Percentiles rank a stretch among this genome's conserved stretches.
Conservation (phyloP, 2,113 vertebrate genomes). For the Cyprinodon variegatus region DNA sequence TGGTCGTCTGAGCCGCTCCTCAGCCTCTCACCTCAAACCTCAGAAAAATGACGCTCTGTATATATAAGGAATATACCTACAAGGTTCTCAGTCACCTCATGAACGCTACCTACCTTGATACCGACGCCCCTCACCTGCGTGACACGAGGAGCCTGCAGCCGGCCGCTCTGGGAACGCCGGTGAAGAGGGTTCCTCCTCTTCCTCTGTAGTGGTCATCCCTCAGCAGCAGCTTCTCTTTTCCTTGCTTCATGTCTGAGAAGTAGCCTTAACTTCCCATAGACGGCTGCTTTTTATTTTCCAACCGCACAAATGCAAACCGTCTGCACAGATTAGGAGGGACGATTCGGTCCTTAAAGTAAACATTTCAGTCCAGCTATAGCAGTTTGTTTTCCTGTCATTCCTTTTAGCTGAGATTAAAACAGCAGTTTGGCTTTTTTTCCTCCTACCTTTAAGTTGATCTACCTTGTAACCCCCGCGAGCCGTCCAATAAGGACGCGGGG, state of each 20-base stretch:
- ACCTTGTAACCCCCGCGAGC: conserved; percentile 46
- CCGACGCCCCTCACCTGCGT: conserved; percentile 28
- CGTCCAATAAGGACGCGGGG: conserved; percentile 44
- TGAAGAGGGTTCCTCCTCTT: neutral
- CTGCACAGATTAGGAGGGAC: neutral
- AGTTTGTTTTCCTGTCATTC: neutral
- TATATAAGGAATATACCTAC: conserved; percentile 57
- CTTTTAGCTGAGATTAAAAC: neutral
- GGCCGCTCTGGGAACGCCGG: neutral
- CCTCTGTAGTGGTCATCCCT: conserved; percentile 26
- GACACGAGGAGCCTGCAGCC: conserved; percentile 23
- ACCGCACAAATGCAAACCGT: neutral
- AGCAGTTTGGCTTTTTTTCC: neutral
- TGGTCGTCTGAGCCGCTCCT: conserved; percentile 69
- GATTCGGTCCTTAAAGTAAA: neutral
- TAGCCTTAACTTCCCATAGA: conserved; percentile 56
- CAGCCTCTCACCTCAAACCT: conserved; percentile 69
- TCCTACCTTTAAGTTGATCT: conserved; percentile 35
- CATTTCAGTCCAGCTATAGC: conserved; percentile 44
- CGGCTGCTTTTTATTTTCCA: neutral
- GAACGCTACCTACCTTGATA: conserved; percentile 44
- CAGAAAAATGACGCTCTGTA: conserved; percentile 67
- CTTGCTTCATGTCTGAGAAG: conserved; percentile 10
- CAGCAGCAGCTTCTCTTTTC: conserved; percentile 18
- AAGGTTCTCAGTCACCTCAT: conserved; percentile 51